phyloP scores from a whole-genome alignment of 2,888 invertebrate genomes.

The Amphipyra tragopoginis region DNA sequence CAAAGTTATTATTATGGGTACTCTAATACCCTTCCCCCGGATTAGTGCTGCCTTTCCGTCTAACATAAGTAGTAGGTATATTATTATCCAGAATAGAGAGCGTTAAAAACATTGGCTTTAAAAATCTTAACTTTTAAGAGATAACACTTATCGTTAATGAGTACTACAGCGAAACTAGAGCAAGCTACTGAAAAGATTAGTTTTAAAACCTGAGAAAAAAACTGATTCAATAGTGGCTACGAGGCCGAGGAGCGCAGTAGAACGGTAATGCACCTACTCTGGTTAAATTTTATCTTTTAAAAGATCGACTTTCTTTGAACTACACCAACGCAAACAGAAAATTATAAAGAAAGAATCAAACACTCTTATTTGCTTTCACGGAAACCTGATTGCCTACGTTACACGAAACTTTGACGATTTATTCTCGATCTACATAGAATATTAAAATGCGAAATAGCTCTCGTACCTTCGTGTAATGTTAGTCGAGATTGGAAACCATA shows the following conservation, averaged over 20 bases:
- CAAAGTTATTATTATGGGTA: too few species aligned
- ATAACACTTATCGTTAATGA: slow-evolving; percentile 38
- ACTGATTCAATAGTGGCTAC: slow-evolving; percentile 20
- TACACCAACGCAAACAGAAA: slow-evolving; percentile 5
- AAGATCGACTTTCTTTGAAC: slow-evolving; percentile 18
- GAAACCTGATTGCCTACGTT: slow-evolving; percentile 35
- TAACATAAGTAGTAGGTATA: too few species aligned
- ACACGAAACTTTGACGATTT: slow-evolving; percentile 42
- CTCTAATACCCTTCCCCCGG: too few species aligned
- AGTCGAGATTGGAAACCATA: slow-evolving; percentile 82
- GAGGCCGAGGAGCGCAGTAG: slow-evolving; percentile 17
- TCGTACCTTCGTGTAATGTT: slow-evolving; percentile 63
- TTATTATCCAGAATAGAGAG: too few species aligned
- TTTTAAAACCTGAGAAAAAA: slow-evolving; percentile 22
- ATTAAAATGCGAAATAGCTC: slow-evolving; percentile 70
- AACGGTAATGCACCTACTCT: slow-evolving; percentile 18
- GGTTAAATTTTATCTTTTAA: slow-evolving; percentile 22
- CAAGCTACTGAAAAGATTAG: slow-evolving; percentile 25
- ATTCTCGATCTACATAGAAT: slow-evolving; percentile 57
- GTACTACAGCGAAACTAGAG: slow-evolving; percentile 35
- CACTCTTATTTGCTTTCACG: slow-evolving; percentile 16
- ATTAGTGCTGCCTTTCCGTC: too few species aligned
- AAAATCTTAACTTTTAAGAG: slow-evolving; percentile 5
- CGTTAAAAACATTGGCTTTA: too few species aligned
- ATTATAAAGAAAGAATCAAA: slow-evolving; percentile 32